phyloP scores from a whole-genome alignment of 2,113 vertebrate species.

The Aleadryas rufinucha region DNA sequence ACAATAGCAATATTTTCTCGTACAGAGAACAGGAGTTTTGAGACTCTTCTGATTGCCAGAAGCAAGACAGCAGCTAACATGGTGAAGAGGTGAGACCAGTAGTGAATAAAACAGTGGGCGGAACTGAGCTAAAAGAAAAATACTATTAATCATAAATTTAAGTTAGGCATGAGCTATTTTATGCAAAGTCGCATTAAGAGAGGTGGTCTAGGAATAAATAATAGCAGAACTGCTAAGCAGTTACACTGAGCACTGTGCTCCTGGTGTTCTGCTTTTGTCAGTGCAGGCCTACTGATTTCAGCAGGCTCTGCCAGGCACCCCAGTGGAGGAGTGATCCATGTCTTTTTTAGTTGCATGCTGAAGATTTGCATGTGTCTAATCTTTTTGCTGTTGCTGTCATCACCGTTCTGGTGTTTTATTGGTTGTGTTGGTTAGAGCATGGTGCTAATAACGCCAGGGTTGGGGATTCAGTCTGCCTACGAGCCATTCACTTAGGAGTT shows the following conservation, averaged over 20 bases:
- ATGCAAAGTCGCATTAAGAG: background rate
- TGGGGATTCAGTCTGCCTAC: background rate
- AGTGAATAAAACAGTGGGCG: background rate
- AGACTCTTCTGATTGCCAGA: background rate
- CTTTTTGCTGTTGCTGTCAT: background rate
- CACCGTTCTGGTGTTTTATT: background rate
- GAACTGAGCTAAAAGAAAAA: background rate
- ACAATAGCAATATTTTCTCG: constrained; percentile 15
- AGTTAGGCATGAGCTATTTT: background rate
- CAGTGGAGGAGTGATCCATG: background rate
- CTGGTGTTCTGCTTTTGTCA: background rate
- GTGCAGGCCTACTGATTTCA: background rate
- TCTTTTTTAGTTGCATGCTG: background rate
- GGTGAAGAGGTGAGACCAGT: constrained; percentile 6
- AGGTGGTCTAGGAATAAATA: background rate
- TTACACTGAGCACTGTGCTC: background rate
- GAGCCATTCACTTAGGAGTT: background rate
- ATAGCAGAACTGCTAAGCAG: background rate
- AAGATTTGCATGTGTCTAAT: background rate
- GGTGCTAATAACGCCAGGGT: background rate
- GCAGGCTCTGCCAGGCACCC: background rate
- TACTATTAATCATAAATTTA: background rate
- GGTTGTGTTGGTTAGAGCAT: background rate
- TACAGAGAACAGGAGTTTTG: constrained; percentile 12
- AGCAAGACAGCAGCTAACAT: constrained; percentile 25